These are phyloP conservation scores for Wiebesia pumilae DNA, from an alignment of 1,140 invertebrate species.

Conservation along the genomic window DNA sequence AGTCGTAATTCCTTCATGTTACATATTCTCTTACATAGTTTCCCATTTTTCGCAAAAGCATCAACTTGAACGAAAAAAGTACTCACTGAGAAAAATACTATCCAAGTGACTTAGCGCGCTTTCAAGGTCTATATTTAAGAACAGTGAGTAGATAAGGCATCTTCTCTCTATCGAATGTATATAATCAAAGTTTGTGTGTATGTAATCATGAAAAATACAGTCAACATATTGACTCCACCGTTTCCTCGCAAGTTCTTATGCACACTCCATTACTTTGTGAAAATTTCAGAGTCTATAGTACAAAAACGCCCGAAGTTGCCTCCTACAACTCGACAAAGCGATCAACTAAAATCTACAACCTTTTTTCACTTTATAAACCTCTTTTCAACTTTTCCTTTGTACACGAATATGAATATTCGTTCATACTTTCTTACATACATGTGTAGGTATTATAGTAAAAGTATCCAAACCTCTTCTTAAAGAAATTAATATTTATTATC, in stretches of 20 bases:
- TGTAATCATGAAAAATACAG: not conserved
- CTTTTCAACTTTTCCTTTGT: not conserved
- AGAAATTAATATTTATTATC: conserved; percentile 5
- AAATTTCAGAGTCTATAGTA: conserved; percentile 17
- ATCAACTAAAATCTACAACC: not conserved
- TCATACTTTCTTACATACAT: not conserved
- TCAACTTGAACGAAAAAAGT: not conserved
- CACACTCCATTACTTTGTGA: conserved; percentile 33
- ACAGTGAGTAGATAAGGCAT: not conserved
- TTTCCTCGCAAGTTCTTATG: not conserved
- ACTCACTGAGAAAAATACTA: not conserved
- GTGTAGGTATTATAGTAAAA: not conserved
- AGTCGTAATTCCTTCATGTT: not conserved
- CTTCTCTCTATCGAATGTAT: not conserved
- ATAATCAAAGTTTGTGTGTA: not conserved
- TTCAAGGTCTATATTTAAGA: not conserved
- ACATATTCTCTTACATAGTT: not conserved
- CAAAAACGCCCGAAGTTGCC: not conserved
- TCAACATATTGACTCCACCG: conserved; percentile 20
- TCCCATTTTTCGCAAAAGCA: not conserved
- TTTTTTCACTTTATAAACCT: conserved; percentile 11
- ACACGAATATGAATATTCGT: not conserved
- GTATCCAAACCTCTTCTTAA: not conserved
- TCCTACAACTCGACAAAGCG: not conserved
- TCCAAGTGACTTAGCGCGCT: not conserved